Base-by-base conservation (phyloP, 2,888 invertebrate genomes). In the Scaptomyza cyrtandrae region DNA sequence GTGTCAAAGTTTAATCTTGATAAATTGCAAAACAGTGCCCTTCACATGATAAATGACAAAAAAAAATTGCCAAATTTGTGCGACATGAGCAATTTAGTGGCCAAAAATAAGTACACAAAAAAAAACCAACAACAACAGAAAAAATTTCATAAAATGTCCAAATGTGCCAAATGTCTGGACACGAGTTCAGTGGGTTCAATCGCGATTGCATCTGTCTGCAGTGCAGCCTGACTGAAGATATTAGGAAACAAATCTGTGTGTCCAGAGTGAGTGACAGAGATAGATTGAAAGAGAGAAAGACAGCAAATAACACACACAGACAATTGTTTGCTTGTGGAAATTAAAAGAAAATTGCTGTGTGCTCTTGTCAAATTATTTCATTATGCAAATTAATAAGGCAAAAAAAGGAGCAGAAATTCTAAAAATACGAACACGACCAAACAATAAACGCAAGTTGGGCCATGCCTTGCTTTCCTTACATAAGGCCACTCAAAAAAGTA, bases 11-110 rank as follows among this genome's bases (percentile, higher is more conserved):
- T 75, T 78, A 81, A 78, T 83, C 86, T 80, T 87, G 86, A 90
- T 85, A 89, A 90, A 89, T 87, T 75, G 75, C 71, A 72, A 65
- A 83, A 85, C 1, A 78, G 33, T 53, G 78, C 69, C 80, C 70
- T 66, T 76, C 62, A 69, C 67, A 70, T 89, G 89, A 89, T 85
- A 89, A 86, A 89, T 83, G 82, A 81, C 77, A 79, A 76, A 67
- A 57, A 67, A 57, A 56, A 83, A 88, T 85, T 86, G 82, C 63
- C 78, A 81, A 86, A 90, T 87, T 69, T 87, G 79, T 78, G 64
- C 59, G 65, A 64, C 63, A 64, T 24, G 9, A 54, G 43, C 56
- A 60, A 41, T 52, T 53, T 50, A 33, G 56, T 19, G 44, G 45
- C 35, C 46, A 49, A 69, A 53, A 68, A 58, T 50, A 54, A 31